phyloP scores from a whole-genome alignment of 2,797 vertebrate species.

The Sciaenops ocellatus region DNA sequence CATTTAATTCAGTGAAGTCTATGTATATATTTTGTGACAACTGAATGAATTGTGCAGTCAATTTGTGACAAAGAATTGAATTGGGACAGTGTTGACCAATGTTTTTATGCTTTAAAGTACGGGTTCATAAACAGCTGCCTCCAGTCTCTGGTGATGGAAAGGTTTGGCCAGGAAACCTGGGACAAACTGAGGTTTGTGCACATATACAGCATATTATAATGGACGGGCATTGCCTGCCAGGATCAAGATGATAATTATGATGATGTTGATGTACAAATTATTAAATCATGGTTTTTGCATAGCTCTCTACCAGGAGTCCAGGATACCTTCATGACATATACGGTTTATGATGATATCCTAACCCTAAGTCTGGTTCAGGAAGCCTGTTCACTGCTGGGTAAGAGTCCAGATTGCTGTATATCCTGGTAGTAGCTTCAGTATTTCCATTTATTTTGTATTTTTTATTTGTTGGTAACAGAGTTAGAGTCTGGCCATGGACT shows the following conservation, averaged over 20 bases:
- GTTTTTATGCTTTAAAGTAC: slow-evolving; percentile 74
- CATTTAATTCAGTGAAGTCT: too few species aligned
- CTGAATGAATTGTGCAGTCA: too few species aligned
- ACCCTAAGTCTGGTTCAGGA: slow-evolving; percentile 85
- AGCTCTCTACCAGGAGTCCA: slow-evolving; percentile 78
- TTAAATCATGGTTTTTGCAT: neutral
- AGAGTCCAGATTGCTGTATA: slow-evolving; percentile 24
- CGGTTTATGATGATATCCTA: slow-evolving; percentile 83
- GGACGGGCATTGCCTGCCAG: fast-evolving
- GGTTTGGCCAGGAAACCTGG: slow-evolving; percentile 84
- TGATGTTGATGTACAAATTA: neutral
- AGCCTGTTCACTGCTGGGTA: slow-evolving; percentile 82
- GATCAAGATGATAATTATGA: neutral
- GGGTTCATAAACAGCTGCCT: slow-evolving; percentile 90
- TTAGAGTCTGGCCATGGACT: too few species aligned
- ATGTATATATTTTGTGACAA: too few species aligned
- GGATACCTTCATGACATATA: slow-evolving; percentile 86
- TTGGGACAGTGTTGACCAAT: neutral
- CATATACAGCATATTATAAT: neutral
- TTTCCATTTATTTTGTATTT: neutral
- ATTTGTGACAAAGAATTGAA: neutral
- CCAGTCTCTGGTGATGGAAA: slow-evolving; percentile 86
- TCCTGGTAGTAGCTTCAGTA: neutral
- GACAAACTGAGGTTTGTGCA: slow-evolving; percentile 79
- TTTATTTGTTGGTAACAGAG: too few species aligned